Conservation (phyloP, 2,113 vertebrate genomes). For the Bubo blakistoni region DNA sequence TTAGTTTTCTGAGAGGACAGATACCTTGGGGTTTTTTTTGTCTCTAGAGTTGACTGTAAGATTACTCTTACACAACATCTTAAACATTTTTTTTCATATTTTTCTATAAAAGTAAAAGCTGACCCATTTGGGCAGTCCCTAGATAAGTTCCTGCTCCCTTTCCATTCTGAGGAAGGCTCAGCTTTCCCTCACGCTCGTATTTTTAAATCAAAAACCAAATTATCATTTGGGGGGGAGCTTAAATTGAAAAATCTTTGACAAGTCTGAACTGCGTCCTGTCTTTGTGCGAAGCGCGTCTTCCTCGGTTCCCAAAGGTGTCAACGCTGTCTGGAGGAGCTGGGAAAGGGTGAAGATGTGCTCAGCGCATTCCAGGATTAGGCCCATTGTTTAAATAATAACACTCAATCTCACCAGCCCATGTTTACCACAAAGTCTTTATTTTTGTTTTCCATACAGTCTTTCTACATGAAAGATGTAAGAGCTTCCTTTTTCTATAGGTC, state of each 20-base stretch:
- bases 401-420: background rate
- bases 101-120: background rate
- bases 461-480: background rate
- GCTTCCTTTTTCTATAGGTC: background rate
- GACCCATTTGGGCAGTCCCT: background rate
- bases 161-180: background rate
- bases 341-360: background rate
- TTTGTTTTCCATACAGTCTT: background rate
- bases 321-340: background rate
- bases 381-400: slow-evolving; percentile 26
- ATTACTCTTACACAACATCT: background rate
- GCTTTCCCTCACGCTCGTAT: background rate
- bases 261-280: background rate
- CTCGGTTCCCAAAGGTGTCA: rapidly evolving
- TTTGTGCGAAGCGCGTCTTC: background rate
- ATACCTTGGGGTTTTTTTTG: background rate
- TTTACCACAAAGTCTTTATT: background rate
- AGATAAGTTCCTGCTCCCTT: rapidly evolving
- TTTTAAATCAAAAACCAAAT: background rate
- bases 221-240: background rate
- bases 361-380: background rate
- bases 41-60: background rate
- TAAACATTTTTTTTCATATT: background rate
- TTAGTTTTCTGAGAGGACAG: background rate
- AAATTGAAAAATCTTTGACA: background rate